Evolutionary conservation across 2,888 invertebrate species (phyloP).

Genomic region (Archaeoteleia sp.): DNA sequence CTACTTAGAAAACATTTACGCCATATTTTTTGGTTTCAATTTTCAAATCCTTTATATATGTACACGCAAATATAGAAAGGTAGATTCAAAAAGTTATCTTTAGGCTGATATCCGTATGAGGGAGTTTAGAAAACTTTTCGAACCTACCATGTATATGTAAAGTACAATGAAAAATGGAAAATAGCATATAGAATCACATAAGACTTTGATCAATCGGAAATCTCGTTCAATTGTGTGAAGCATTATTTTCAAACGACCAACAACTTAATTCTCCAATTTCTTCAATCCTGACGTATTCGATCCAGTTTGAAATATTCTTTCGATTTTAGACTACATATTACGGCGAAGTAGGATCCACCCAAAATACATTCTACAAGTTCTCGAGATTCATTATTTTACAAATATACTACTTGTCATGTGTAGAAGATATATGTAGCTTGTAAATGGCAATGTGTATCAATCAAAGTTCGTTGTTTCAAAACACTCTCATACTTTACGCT

Average conservation of each 20-base stretch:
- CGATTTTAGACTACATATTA: slow-evolving; percentile 1
- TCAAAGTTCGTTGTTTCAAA: slow-evolving; percentile 32
- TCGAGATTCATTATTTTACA: slow-evolving; percentile 5
- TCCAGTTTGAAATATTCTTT: neutral
- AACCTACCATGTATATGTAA: neutral
- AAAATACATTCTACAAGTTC: slow-evolving; percentile 10
- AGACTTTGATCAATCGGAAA: neutral
- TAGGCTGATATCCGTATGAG: neutral
- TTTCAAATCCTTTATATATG: no score
- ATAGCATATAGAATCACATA: neutral
- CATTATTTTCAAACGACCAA: slow-evolving; percentile 1
- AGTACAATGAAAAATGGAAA: neutral
- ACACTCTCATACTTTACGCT: neutral
- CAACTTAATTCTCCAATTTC: neutral
- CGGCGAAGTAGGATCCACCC: neutral
- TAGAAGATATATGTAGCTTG: slow-evolving; percentile 10
- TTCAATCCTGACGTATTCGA: neutral
- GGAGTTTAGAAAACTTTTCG: neutral
- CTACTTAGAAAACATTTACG: no score
- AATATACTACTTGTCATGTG: slow-evolving; percentile 12
- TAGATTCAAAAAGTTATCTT: no score
- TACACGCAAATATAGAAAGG: no score
- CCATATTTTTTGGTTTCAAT: no score
- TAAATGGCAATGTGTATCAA: slow-evolving; percentile 41
- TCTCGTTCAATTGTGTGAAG: neutral